phyloP scores from a whole-genome alignment of 1,140 invertebrate genomes.

The Bombus turneri region DNA sequence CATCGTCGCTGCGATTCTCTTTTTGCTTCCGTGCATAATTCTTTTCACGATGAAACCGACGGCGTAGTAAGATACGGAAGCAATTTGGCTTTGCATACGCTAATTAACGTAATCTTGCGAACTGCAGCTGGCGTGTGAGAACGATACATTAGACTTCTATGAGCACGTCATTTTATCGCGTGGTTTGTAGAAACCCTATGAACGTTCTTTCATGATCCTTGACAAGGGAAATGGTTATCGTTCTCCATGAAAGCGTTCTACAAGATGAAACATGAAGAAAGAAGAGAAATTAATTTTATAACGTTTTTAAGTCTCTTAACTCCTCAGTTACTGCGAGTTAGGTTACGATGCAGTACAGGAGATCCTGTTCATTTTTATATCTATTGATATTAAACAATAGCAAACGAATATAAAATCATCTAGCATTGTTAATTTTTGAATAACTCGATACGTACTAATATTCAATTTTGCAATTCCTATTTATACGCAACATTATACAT shows the following conservation, averaged over 20 bases:
- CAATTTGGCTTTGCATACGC: neutral
- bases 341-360: too few species aligned
- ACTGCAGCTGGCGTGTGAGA: neutral
- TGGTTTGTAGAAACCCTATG: neutral
- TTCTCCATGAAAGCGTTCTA: neutral
- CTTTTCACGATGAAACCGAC: neutral
- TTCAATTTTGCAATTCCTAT: too few species aligned
- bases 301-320: too few species aligned
- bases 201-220: neutral
- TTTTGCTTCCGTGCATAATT: neutral
- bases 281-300: neutral
- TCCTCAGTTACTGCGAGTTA: too few species aligned
- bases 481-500: too few species aligned
- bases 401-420: too few species aligned
- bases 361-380: too few species aligned
- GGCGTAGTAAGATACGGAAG: neutral
- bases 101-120: slow-evolving; percentile 26
- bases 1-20: neutral
- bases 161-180: neutral
- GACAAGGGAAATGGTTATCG: neutral
- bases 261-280: neutral
- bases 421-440: too few species aligned
- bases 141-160: neutral
- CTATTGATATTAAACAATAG: too few species aligned
- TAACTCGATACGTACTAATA: too few species aligned